Evolutionary conservation across 2,888 invertebrate species (phyloP), one percentile per base, ranked within the genome.

Genomic region (Silvanus unidentatus): DNA sequence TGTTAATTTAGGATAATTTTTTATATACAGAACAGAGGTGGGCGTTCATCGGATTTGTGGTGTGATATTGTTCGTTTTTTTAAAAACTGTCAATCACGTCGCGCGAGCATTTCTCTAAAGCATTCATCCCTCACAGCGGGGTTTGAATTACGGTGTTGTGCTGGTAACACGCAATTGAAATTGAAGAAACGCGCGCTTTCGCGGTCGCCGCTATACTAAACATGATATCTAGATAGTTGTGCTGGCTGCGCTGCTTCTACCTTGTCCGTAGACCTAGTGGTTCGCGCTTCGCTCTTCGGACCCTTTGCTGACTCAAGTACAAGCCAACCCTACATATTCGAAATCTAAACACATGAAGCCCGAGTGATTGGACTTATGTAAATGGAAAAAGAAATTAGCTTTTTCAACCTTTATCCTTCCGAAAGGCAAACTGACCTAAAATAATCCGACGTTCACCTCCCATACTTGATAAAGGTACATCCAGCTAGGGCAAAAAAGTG

Each of bases 201-300:
- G 46, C 53, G 52, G 57, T 53, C 53, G 52, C 45, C 58, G 56
- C 54, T 56, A 57, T 57, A 60, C 58, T 60, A 57, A 58, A 48
- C 54, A 50, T 48, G 54, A 53, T 49, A 48, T n/a, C 49, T 49
- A 45, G 37, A 37, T 45, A 50, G 53, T 50, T 48, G 54, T 50
- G 52, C 58, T 54, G 54, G 53, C 53, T 60, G 58, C 60, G 60
- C 60, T 58, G 44, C 44, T 48, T 58, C 55, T 58, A 58, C 59
- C 58, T 56, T 53, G 48, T 50, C 46, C 58, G 55, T n/a, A n/a
- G n/a, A 53, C 58, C 56, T 50, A 53, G 61, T 45, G 53, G 42
- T 47, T 50, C 53, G 57, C 55, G 57, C 52, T 52, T 44, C 42
- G 13, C n/a, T 4, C 6, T 8, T 37, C 10, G 39, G 22, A 22